phyloP scores from a whole-genome alignment of 2,888 invertebrate genomes.

The Physocephala rufipes region DNA sequence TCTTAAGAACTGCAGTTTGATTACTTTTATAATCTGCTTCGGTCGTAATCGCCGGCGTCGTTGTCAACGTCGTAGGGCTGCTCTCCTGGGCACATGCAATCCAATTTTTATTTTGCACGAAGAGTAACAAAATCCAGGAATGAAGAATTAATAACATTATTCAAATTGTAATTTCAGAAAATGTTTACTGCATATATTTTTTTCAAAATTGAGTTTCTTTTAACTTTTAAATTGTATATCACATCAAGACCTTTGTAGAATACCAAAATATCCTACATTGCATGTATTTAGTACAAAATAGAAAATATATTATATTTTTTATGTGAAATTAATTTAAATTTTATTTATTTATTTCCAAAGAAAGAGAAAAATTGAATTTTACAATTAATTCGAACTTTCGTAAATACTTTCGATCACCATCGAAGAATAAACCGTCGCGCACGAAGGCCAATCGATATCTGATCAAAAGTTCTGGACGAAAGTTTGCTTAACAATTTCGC shows the following conservation, averaged over 20 bases:
- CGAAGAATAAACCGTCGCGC: conserved; percentile 18
- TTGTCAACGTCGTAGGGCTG: neutral
- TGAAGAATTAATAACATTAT: conserved; percentile 2
- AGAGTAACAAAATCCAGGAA: conserved; percentile 52
- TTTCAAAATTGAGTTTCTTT: neutral
- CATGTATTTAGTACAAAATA: neutral
- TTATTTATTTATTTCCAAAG: neutral
- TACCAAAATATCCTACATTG: too few relatives aligned
- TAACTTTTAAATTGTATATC: neutral
- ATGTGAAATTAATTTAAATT: neutral
- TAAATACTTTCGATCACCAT: neutral
- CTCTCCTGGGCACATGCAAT: neutral
- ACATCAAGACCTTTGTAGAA: neutral
- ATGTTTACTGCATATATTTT: neutral
- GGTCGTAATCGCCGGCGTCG: neutral
- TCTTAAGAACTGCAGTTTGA: neutral
- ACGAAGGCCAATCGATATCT: conserved; percentile 49
- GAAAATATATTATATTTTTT: neutral
- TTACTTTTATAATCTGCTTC: too few relatives aligned
- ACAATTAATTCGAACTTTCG: neutral
- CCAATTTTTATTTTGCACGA: conserved; percentile 41
- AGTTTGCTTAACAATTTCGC: conserved; percentile 53
- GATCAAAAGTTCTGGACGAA: conserved; percentile 49
- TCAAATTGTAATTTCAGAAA: neutral
- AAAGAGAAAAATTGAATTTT: neutral